Evolutionary conservation across 2,797 vertebrate species (phyloP), one percentile per base, ranked within the genome.

Genomic region (Cyprinodon diabolis): DNA sequence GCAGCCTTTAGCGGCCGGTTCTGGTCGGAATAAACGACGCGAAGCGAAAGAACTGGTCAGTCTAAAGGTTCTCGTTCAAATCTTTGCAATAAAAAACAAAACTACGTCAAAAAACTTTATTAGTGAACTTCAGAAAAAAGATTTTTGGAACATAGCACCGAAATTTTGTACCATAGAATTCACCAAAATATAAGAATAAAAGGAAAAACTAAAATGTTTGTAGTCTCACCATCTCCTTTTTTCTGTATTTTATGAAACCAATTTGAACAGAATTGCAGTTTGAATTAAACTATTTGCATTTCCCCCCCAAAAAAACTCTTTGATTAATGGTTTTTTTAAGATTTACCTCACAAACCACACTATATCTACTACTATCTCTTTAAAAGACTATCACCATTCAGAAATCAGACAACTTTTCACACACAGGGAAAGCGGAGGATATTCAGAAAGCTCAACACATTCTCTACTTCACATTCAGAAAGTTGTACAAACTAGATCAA

Each of bases 391-490:
- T 94, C 84, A 88, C 87, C 89, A 91, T 89, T 91, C 86, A 87
- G 92, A 92, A 87, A 84, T 78, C 80, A 71, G 82, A 87, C 80
- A 92, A 95, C 93, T 92, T 93, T 93, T 90, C 93, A 94, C 92
- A 95, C 94, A 94, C 86, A 90, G 93, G 84, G 77, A 83, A 43
- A 77, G 76, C 86, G 21, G 52, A 51, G 72, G 73, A 82, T 84
- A 85, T 93, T 89, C 82, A 86, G 90, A 95, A 95, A 92, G 89
- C 88, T 93, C 90, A 95, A 93, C 92, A 92, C 94, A 90, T 94
- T 94, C 95, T 94, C 93, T 94, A 95, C 94, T 87, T 91, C 75
- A 93, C 94, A 94, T 94, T 95, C 94, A 94, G 92, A 95, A 96
- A 96, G 95, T 94, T 92, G 85, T 87, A 80, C 82, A 88, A 87